Conservation (phyloP, 1,140 invertebrate genomes). For the Drosophila guanche region DNA sequence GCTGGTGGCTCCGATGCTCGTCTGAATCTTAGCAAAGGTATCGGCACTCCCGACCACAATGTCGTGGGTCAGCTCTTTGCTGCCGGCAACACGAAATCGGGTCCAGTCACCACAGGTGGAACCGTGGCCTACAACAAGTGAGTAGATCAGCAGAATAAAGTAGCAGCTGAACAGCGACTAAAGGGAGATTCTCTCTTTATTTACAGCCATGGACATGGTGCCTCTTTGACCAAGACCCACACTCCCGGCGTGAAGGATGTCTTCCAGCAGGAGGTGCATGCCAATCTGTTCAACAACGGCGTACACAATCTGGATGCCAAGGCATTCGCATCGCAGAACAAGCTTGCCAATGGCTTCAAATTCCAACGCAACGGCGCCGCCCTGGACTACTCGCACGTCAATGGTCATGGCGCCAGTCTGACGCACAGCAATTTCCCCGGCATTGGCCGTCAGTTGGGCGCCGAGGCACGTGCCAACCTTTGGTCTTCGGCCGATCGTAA, state of each 20-base stretch:
- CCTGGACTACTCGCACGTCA: conserved; percentile 66
- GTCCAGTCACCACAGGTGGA: conserved; percentile 68
- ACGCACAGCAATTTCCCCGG: conserved; percentile 76
- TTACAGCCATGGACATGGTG: conserved; percentile 63
- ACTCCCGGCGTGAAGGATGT: conserved; percentile 69
- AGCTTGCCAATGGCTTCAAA: conserved; percentile 68
- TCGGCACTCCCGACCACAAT: conserved; percentile 72
- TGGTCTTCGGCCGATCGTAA: conserved; percentile 74
- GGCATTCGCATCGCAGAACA: conserved; percentile 73
- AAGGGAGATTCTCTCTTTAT: background rate
- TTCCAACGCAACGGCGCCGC: conserved; percentile 75
- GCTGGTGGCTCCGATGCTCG: conserved; percentile 67
- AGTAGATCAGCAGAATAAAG: conserved; percentile 17
- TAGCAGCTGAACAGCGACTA: background rate
- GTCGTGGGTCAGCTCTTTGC: conserved; percentile 67
- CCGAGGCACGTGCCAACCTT: conserved; percentile 62
- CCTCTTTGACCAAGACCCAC: conserved; percentile 65
- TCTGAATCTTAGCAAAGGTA: conserved; percentile 53
- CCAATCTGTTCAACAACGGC: conserved; percentile 74
- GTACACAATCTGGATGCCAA: conserved; percentile 69
- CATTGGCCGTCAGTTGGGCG: conserved; percentile 67
- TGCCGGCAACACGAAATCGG: conserved; percentile 65
- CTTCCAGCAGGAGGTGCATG: conserved; percentile 64
- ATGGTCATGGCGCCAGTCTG: conserved; percentile 72
- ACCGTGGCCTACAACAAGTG: conserved; percentile 75